phyloP scores from a whole-genome alignment of 2,113 vertebrate genomes.

The Albula glossodonta region DNA sequence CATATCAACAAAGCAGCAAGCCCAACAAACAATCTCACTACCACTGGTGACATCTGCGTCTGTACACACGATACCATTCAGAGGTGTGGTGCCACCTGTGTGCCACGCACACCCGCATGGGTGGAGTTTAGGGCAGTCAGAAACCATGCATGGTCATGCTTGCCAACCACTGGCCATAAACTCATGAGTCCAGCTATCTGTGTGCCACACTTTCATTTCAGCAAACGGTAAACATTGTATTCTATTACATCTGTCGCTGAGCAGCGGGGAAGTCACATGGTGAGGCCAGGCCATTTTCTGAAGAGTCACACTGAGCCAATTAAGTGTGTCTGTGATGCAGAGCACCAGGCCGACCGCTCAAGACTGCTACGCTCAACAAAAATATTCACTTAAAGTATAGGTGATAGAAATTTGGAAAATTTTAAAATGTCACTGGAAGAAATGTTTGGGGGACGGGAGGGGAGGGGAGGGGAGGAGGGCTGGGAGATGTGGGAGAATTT shows the following conservation, averaged over 20 bases:
- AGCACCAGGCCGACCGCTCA: too few species aligned
- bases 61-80: not conserved
- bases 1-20: not conserved
- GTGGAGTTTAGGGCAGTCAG: not conserved
- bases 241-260: not conserved
- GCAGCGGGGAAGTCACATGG: not conserved
- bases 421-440: not conserved
- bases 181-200: not conserved
- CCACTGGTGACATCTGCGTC: not conserved
- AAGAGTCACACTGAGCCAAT: not conserved
- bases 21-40: too few species aligned
- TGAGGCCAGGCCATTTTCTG: not conserved
- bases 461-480: not conserved
- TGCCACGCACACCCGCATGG: not conserved
- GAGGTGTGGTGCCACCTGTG: not conserved
- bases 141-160: not conserved
- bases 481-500: not conserved
- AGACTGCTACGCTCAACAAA: not conserved
- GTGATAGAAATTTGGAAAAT: not conserved
- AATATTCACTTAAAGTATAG: not conserved
- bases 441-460: not conserved
- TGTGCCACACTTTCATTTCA: not conserved
- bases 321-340: not conserved
- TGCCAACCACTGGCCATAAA: not conserved
- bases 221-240: not conserved